These are phyloP conservation scores for Otolemur crassicaudatus DNA, from an alignment of 2,797 vertebrate species.

Conservation along the genomic window DNA sequence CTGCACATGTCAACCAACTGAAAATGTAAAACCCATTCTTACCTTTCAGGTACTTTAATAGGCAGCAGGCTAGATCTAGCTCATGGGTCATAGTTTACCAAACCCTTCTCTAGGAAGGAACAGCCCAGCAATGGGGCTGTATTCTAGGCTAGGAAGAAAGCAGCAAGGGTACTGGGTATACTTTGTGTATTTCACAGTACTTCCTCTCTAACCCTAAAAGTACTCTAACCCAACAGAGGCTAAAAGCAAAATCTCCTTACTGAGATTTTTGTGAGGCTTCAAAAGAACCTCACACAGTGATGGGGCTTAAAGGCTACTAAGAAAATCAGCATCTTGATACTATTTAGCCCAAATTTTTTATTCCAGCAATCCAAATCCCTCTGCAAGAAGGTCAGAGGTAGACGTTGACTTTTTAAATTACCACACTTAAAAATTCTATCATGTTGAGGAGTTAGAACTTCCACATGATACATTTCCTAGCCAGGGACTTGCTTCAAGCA, in stretches of 20 bases:
- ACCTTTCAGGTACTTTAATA: not conserved
- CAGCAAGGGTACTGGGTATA: not conserved
- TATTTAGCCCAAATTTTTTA: not conserved
- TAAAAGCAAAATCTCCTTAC: not conserved
- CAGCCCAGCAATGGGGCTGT: not conserved
- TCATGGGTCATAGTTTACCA: not conserved
- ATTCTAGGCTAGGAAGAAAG: not conserved
- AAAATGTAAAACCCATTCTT: conserved; percentile 33
- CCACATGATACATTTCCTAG: not conserved
- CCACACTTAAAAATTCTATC: conserved; percentile 7
- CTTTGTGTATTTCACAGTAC: not conserved
- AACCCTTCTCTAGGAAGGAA: not conserved
- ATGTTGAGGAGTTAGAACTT: not conserved
- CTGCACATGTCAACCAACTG: not conserved
- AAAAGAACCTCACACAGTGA: not conserved
- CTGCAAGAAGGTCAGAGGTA: not conserved
- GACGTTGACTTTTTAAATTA: not conserved
- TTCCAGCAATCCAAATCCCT: not conserved
- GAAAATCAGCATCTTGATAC: not conserved
- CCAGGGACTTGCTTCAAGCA: not conserved
- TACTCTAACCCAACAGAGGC: not conserved
- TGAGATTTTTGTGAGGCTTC: not conserved
- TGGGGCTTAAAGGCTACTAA: not conserved
- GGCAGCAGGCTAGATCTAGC: not conserved
- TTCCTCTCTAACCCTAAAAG: not conserved